A percentile compares a stretch with the other conserved stretches of the same genome.
phyloP scores from a whole-genome alignment of 2,888 invertebrate genomes.

The Ichneumon xanthorius region DNA sequence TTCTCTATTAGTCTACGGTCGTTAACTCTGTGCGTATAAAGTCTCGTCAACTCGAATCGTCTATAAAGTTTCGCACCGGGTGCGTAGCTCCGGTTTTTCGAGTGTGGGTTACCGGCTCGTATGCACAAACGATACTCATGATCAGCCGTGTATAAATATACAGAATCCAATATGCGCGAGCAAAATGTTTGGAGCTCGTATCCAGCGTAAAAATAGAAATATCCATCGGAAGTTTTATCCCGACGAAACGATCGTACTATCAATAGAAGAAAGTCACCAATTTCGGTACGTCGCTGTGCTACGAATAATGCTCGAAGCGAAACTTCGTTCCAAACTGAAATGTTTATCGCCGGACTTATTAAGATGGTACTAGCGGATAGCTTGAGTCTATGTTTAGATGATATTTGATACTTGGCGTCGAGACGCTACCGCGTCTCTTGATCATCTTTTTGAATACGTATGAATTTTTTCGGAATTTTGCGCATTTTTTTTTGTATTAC shows the following conservation, averaged over 20 bases:
- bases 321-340: not conserved
- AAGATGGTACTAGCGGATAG: no score
- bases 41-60: not conserved
- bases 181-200: not conserved
- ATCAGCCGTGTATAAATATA: not conserved
- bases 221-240: not conserved
- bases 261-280: not conserved
- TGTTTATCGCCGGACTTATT: not conserved
- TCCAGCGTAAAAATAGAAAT: not conserved
- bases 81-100: not conserved
- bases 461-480: no score
- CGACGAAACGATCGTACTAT: not conserved
- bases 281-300: not conserved
- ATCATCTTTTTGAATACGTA: no score
- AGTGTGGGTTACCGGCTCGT: not conserved
- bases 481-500: no score
- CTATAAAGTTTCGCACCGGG: constrained; percentile 6
- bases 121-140: not conserved
- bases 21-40: constrained; percentile 15
- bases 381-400: no score
- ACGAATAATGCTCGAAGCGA: not conserved
- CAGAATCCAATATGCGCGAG: not conserved
- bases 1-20: constrained; percentile 3
- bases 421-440: no score
- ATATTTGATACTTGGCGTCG: no score